Evolutionary conservation across 2,113 vertebrate genomes (phyloP), one percentile per base, ranked within the genome.

Genomic region (Engystomops pustulosus): DNA sequence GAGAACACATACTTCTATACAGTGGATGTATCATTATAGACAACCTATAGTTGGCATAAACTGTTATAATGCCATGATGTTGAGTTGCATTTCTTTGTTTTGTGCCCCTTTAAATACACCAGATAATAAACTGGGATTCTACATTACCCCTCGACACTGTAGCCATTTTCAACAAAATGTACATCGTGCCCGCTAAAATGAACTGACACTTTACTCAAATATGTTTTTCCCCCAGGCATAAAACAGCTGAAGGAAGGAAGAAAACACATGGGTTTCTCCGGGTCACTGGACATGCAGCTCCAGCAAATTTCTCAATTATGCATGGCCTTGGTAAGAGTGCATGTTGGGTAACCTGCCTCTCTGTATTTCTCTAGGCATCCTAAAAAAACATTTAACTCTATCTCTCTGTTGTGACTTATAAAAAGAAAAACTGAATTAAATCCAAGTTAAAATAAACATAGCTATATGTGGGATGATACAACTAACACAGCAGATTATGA

Each of bases 271-370:
- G 65, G 72, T 77, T 78, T 25, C 72, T 78, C 47, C 32, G 72
- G 72, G 72, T 84, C 82, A 62, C 14, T 77, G 45, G 82, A 77
- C 82, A 53, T 78, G 82, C 82, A 68, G 60, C 60, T 34, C 72
- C 27, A 77, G 72, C 82, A 77, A 12, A 84, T 84, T 76, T 84
- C 60, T 84, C 72, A 68, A 84, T 84, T 84, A 77, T 84, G 58
- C 58, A 84, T 53, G 72, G 72, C 60, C 72, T 68, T 84, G 41
- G 71, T 38, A 41, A 76, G 72, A 76, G 71, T 84, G 82, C 82
- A 78, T 65, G 41, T 67, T 77, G 72, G 72, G 45, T 84, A 77
- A 49, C 72, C 68, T 49, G 68, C 41, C 69, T 75, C 38, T 76
- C n/a, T 36, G 27, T 75, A 60, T 67, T 55, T 68, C 44, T 25